A percentile compares a stretch with the other conserved stretches of the same genome.
Conservation (phyloP, 2,797 vertebrate genomes). For the Amblyopsis hoosieri region DNA sequence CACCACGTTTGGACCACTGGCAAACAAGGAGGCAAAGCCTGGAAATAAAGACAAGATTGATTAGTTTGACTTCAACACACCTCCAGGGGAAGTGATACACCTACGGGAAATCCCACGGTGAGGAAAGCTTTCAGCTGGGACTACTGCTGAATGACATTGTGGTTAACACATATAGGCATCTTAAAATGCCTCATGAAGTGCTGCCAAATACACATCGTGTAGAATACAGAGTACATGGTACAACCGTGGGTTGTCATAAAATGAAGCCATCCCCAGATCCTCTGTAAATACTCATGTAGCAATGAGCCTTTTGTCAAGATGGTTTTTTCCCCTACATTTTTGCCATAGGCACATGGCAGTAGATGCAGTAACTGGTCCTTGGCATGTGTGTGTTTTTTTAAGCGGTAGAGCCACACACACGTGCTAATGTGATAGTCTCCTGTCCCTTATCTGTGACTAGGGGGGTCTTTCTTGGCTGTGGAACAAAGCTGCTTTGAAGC, state of each 20-base stretch:
- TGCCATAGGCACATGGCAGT: constrained; percentile 10
- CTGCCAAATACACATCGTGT: background rate
- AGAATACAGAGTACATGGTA: too few relatives aligned
- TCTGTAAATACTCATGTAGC: constrained; percentile 29
- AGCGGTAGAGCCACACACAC: constrained; percentile 48
- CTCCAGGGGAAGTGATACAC: constrained; percentile 16
- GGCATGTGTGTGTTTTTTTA: constrained; percentile 50
- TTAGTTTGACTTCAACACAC: constrained; percentile 64
- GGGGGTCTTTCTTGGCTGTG: constrained; percentile 71
- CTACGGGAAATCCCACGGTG: background rate
- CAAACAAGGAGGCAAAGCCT: constrained; percentile 7
- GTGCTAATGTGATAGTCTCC: constrained; percentile 73
- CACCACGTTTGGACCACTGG: constrained; percentile 10
- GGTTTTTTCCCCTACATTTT: constrained; percentile 43
- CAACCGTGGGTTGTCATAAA: too few relatives aligned
- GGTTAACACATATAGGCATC: too few relatives aligned
- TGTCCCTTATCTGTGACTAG: constrained; percentile 77
- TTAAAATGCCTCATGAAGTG: constrained; percentile 5
- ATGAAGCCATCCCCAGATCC: constrained; percentile 5
- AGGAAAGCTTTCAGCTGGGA: constrained; percentile 12
- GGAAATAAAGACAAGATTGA: constrained; percentile 66
- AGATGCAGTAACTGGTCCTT: constrained; percentile 32
- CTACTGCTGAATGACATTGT: constrained; percentile 23
- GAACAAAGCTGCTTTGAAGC: constrained; percentile 81
- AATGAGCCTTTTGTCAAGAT: constrained; percentile 49